These are phyloP conservation scores for Pogonomyrmex californicus DNA, from an alignment of 1,140 invertebrate species.

Conservation along the genomic window DNA sequence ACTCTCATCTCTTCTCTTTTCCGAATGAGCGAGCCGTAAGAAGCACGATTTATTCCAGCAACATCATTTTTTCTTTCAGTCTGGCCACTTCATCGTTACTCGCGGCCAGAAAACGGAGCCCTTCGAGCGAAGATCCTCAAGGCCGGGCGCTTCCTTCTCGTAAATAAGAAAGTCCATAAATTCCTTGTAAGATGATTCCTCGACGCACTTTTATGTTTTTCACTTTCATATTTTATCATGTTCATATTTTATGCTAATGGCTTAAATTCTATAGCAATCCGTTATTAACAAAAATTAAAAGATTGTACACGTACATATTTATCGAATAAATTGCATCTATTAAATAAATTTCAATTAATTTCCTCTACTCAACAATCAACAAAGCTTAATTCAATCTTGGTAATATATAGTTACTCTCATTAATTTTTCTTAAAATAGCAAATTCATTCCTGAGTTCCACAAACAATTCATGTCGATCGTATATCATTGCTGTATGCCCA, in stretches of 20 bases:
- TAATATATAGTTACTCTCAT: background rate
- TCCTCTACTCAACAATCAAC: background rate
- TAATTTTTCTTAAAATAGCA: background rate
- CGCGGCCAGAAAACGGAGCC: slow-evolving; percentile 43
- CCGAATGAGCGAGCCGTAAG: slow-evolving; percentile 65
- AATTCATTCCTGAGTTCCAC: background rate
- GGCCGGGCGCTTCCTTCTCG: slow-evolving; percentile 49
- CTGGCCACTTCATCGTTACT: slow-evolving; percentile 47
- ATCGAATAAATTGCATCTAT: background rate
- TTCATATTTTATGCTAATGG: slow-evolving; percentile 10
- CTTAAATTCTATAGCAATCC: background rate
- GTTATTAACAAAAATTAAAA: slow-evolving; percentile 20
- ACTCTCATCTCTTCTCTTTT: slow-evolving; percentile 13
- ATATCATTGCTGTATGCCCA: background rate
- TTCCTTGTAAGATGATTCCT: background rate
- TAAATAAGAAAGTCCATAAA: slow-evolving; percentile 26
- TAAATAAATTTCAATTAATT: background rate
- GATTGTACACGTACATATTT: background rate
- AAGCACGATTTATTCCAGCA: slow-evolving; percentile 71
- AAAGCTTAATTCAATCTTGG: background rate
- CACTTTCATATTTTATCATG: background rate
- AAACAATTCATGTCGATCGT: background rate
- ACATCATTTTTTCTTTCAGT: slow-evolving; percentile 65
- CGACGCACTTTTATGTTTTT: slow-evolving; percentile 15
- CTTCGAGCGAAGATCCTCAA: slow-evolving; percentile 52